Evolutionary conservation across 1,140 invertebrate species (phyloP).

Genomic region (Magallana gigas): DNA sequence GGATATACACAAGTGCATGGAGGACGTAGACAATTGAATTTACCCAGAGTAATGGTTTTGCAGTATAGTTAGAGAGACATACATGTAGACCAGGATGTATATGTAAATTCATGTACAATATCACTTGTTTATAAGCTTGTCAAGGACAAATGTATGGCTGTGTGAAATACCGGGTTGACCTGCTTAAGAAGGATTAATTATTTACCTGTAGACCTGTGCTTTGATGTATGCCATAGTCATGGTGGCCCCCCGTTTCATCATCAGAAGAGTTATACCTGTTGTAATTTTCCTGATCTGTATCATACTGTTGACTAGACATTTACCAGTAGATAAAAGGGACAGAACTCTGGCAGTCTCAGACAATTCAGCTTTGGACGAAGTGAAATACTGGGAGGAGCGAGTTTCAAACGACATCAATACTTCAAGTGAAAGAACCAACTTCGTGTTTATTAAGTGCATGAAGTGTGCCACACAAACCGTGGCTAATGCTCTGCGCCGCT

Average conservation of each 20-base stretch:
- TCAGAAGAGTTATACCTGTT: neutral
- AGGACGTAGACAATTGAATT: no score
- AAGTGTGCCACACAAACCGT: constrained; percentile 71
- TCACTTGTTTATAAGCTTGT: no score
- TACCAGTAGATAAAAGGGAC: constrained; percentile 8
- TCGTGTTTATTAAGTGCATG: constrained; percentile 71
- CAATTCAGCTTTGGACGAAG: neutral
- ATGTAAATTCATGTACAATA: no score
- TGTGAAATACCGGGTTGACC: no score
- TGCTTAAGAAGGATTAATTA: no score
- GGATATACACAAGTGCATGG: no score
- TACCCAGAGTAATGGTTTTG: no score
- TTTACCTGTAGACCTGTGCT: no score
- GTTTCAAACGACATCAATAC: neutral
- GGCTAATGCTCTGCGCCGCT: constrained; percentile 63
- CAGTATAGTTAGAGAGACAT: no score
- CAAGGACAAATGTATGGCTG: no score
- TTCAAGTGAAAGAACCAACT: constrained; percentile 50
- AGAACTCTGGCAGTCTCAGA: neutral
- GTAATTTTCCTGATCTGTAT: neutral
- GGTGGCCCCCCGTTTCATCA: neutral
- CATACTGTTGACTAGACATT: neutral
- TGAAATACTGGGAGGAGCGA: neutral
- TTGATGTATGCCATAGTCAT: neutral
- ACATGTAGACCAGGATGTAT: no score